A percentile compares a stretch with the other conserved stretches of the same genome.
These are phyloP conservation scores for Oryzias sinensis DNA, from an alignment of 2,797 vertebrate genomes.

Conservation along the genomic window DNA sequence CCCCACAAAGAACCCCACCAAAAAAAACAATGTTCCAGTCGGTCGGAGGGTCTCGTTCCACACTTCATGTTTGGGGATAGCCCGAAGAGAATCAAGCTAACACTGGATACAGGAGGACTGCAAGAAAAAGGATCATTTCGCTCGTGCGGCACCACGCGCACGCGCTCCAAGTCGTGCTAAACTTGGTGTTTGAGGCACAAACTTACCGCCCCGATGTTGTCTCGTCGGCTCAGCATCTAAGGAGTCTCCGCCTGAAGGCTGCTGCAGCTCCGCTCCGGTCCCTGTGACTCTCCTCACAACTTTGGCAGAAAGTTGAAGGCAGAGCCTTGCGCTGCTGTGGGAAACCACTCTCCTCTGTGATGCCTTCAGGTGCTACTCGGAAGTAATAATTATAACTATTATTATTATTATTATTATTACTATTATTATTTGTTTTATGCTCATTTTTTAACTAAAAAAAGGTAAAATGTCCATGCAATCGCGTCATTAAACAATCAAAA, in stretches of 20 bases:
- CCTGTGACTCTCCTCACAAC: neutral
- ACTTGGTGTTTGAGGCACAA: neutral
- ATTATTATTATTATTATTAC: no score
- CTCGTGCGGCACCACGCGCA: conserved; percentile 3
- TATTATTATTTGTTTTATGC: no score
- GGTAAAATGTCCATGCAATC: no score
- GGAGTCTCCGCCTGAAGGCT: neutral
- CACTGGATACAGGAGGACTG: no score
- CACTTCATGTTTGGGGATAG: no score
- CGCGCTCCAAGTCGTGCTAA: neutral
- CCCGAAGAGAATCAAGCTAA: no score
- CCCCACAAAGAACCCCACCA: no score
- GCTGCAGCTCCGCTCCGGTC: neutral
- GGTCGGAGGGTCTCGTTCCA: no score
- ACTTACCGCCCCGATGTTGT: conserved; percentile 39
- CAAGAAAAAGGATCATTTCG: no score
- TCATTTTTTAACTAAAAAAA: no score
- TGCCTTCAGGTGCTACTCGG: conserved; percentile 51
- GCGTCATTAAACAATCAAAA: no score
- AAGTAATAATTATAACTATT: neutral
- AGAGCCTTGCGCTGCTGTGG: conserved; percentile 20
- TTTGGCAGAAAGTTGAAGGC: conserved; percentile 26
- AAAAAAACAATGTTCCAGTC: no score
- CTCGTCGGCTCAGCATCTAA: conserved; percentile 6
- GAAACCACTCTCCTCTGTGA: conserved; percentile 24